These are phyloP conservation scores for Sebastes dallii DNA, from an alignment of 2,797 vertebrate genomes.

Conservation along the genomic window DNA sequence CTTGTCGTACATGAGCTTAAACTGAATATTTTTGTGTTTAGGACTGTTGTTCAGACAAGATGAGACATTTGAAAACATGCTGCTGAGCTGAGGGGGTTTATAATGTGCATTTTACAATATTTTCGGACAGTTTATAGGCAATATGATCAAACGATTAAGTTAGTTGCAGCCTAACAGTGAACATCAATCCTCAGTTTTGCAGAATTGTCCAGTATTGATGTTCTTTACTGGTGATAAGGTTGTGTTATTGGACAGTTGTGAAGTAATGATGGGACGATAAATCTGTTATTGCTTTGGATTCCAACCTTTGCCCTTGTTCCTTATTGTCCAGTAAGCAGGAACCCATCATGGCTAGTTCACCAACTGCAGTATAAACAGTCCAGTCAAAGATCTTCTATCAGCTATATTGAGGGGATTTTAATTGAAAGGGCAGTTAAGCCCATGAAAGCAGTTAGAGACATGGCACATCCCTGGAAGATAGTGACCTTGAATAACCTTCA, in stretches of 20 bases:
- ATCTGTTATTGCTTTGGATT: constrained; percentile 12
- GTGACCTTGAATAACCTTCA: constrained; percentile 67
- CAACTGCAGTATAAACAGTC: constrained; percentile 28
- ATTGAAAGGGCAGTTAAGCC: constrained; percentile 59
- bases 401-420: constrained; percentile 64
- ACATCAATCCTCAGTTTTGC: neutral
- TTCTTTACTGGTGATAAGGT: neutral
- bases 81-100: neutral
- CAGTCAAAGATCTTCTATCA: constrained; percentile 32
- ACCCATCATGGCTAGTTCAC: constrained; percentile 1
- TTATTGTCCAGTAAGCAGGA: constrained; percentile 2
- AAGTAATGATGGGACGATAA: neutral
- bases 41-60: neutral
- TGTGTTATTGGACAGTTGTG: neutral
- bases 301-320: neutral
- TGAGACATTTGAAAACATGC: neutral
- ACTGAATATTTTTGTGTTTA: neutral
- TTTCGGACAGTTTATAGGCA: neutral
- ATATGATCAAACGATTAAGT: neutral
- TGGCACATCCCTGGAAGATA: constrained; percentile 39
- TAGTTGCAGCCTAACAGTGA: neutral
- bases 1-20: neutral
- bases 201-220: neutral
- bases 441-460: constrained; percentile 52
- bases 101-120: neutral